Conservation (phyloP, 1,140 invertebrate species). For the Drosophila virilis region DNA sequence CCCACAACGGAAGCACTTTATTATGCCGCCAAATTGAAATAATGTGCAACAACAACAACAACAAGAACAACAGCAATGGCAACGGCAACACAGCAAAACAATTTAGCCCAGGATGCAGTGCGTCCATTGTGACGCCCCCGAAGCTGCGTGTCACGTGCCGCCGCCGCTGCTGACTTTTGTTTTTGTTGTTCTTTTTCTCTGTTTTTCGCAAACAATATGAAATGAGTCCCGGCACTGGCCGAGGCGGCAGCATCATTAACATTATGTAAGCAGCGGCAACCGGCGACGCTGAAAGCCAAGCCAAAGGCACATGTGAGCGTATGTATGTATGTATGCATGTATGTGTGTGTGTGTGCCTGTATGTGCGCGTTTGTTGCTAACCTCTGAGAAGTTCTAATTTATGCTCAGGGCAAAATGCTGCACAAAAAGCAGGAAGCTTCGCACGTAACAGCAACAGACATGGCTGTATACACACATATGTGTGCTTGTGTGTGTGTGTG, state of each 20-base stretch:
- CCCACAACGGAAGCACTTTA: slow-evolving; percentile 69
- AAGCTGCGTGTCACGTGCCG: slow-evolving; percentile 9
- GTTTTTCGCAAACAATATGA: slow-evolving; percentile 69
- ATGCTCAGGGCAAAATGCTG: slow-evolving; percentile 76
- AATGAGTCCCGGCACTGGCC: slow-evolving; percentile 60
- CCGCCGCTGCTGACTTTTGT: slow-evolving; percentile 58
- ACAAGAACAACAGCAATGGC: slow-evolving; percentile 10
- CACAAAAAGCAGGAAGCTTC: slow-evolving; percentile 54
- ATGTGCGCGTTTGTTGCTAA: slow-evolving; percentile 27
- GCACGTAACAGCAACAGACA: slow-evolving; percentile 52
- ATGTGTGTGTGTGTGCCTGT: neutral
- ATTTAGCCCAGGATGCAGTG: slow-evolving; percentile 56
- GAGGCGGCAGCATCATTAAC: slow-evolving; percentile 73
- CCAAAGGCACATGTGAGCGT: neutral
- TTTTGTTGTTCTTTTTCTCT: slow-evolving; percentile 7
- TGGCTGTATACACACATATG: neutral
- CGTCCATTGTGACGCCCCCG: slow-evolving; percentile 41
- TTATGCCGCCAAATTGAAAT: slow-evolving; percentile 81
- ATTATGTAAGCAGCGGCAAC: slow-evolving; percentile 77
- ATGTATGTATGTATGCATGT: neutral
- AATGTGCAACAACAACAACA: slow-evolving; percentile 61
- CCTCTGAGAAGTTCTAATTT: slow-evolving; percentile 77
- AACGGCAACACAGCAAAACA: slow-evolving; percentile 42
- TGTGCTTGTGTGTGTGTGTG: slow-evolving; percentile 3
- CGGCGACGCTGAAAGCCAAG: slow-evolving; percentile 57